Percentiles rank a stretch among this genome's conserved stretches.
These are phyloP conservation scores for Panopea generosa DNA, from an alignment of 2,888 invertebrate species.

Conservation along the genomic window DNA sequence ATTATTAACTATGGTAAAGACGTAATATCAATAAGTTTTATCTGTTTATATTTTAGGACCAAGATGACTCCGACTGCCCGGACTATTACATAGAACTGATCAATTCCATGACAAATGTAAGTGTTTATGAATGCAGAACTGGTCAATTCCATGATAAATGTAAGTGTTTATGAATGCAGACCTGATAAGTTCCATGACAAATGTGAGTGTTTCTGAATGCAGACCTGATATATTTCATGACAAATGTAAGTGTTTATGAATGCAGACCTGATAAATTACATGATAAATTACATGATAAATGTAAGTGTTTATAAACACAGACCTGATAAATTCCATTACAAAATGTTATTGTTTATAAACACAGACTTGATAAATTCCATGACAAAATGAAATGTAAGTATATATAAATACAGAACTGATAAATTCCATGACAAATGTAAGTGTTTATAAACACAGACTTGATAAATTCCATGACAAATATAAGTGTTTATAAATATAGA, in stretches of 20 bases:
- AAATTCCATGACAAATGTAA: too few species aligned
- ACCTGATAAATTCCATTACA: too few species aligned
- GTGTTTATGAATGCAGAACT: conserved; percentile 92
- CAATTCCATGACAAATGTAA: conserved; percentile 92
- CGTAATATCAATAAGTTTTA: too few species aligned
- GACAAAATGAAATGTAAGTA: too few species aligned
- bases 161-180: conserved; percentile 92
- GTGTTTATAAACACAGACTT: conserved; percentile 97
- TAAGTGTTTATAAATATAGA: conserved; percentile 92
- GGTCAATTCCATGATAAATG: conserved; percentile 92
- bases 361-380: too few species aligned
- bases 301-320: too few species aligned
- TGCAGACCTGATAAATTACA: too few species aligned
- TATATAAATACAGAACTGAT: too few species aligned
- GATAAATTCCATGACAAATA: conserved; percentile 92
- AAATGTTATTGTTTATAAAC: too few species aligned
- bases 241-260: conserved; percentile 89
- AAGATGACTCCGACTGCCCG: conserved; percentile 86
- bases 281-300: too few species aligned
- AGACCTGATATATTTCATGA: conserved; percentile 93
- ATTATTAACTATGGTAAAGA: too few species aligned
- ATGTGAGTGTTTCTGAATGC: conserved; percentile 91
- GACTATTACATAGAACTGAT: conserved; percentile 97
- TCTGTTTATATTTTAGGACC: conserved; percentile 50
- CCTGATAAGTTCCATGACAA: conserved; percentile 92